These are phyloP conservation scores for Hyles vespertilio DNA, from an alignment of 1,140 invertebrate genomes.

Conservation along the genomic window DNA sequence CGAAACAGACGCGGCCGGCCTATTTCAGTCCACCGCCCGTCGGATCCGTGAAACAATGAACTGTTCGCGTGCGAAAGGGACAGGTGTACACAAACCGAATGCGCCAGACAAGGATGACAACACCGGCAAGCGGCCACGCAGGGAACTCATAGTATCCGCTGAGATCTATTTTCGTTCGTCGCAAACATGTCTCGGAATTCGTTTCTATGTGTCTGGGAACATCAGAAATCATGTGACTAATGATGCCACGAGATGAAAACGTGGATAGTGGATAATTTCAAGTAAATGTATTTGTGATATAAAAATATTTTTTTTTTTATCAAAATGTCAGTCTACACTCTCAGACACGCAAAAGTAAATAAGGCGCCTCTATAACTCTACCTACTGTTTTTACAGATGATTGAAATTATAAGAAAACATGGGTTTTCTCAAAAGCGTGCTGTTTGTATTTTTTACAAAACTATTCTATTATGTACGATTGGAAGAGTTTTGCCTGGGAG, in stretches of 20 bases:
- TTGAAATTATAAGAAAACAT: too few species aligned
- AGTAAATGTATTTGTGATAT: too few species aligned
- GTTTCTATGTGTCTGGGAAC: slow-evolving; percentile 70
- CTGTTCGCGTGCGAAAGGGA: slow-evolving; percentile 55
- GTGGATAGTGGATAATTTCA: slow-evolving; percentile 8
- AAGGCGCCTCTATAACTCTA: too few species aligned
- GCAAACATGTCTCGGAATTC: slow-evolving; percentile 74
- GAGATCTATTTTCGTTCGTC: slow-evolving; percentile 70
- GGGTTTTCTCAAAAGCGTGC: too few species aligned
- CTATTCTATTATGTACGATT: too few species aligned
- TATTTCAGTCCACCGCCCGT: slow-evolving; percentile 68
- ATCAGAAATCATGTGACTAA: slow-evolving; percentile 72
- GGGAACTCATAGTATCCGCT: slow-evolving; percentile 66
- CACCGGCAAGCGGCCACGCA: slow-evolving; percentile 53
- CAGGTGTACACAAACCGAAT: slow-evolving; percentile 47
- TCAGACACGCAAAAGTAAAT: too few species aligned
- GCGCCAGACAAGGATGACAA: slow-evolving; percentile 53
- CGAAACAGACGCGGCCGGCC: slow-evolving; percentile 67
- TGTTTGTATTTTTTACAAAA: too few species aligned
- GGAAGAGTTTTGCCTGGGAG: too few species aligned
- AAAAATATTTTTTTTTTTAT: too few species aligned
- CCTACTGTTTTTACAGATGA: too few species aligned
- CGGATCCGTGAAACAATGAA: slow-evolving; percentile 68
- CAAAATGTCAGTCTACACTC: too few species aligned
- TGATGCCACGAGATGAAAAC: slow-evolving; percentile 48